Base-by-base conservation (phyloP, 2,888 invertebrate species). In the Ennomos quercinarius region DNA sequence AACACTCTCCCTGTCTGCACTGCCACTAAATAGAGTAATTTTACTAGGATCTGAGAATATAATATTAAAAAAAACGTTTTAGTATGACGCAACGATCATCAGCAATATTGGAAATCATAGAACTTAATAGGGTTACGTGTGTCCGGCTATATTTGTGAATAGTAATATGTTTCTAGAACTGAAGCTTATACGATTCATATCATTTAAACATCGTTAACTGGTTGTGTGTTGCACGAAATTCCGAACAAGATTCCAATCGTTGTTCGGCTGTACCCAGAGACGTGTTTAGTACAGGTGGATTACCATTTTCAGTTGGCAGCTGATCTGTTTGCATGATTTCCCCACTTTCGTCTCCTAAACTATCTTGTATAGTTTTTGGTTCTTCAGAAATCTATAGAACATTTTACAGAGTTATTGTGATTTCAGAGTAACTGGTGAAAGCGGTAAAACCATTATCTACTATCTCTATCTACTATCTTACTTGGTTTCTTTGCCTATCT, bases 21-120 rank as follows among this genome's bases (percentile, higher is more conserved):
- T 86, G 5, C 73, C 84, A 66, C 92, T 91, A 63, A 88, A 91
- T 54, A 92, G 71, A 0, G 91, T 91, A 12, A 83, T 77, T 68
- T 87, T 84, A 64, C 91, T 91, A 8, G 74, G 70, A 59, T 69
- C 85, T 88, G 63, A 45, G 61, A 56, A 66, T 43, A 6, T 17
- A 44, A 43, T 48, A 10, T 12, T 27, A 17, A 11, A 36, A 39
- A 38, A 9, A 38, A 45, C 1, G 27, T 27, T 27, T 27, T 27
- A 27, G 27, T 27, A 1, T 27, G 6, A 27, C 5, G 27, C 2
- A 27, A 27, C 6, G 27, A 27, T 27, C 27, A 27, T 17, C 17
- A 17, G 17, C 17, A 17, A 17, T 17, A 17, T 27, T 27, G 27
- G 6, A 27, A 4, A 6, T 27, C 27, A 6, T 6, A 3, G 27